Conservation (phyloP, 2,888 invertebrate genomes). For the Polietes domitor region DNA sequence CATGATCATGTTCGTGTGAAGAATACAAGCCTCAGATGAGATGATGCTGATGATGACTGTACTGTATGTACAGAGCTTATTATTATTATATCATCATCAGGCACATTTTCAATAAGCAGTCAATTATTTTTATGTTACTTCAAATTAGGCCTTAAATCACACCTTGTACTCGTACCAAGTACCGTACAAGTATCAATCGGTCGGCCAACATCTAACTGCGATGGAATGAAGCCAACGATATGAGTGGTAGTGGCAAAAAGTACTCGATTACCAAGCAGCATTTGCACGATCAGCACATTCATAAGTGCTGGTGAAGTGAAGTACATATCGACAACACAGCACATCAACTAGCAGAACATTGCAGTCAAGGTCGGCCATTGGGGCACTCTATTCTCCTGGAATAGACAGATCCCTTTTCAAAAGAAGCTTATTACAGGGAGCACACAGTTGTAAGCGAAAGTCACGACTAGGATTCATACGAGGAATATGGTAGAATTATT, state of each 20-base stretch:
- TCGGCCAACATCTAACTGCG: neutral
- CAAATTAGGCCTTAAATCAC: slow-evolving; percentile 60
- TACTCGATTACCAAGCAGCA: slow-evolving; percentile 16
- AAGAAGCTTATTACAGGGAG: no score
- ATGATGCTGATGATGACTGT: no score
- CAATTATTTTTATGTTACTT: slow-evolving; percentile 54
- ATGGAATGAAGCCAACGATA: slow-evolving; percentile 23
- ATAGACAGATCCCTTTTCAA: neutral
- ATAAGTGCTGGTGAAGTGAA: neutral
- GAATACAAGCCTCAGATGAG: neutral
- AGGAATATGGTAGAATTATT: no score
- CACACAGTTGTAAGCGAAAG: no score
- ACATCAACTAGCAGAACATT: neutral
- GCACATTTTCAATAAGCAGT: slow-evolving; percentile 54
- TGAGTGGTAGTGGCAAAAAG: slow-evolving; percentile 47
- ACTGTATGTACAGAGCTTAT: no score
- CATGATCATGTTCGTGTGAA: slow-evolving; percentile 11
- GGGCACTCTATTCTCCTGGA: neutral
- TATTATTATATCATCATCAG: slow-evolving; percentile 35
- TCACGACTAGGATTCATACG: no score
- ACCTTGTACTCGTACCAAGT: slow-evolving; percentile 48
- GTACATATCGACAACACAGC: neutral
- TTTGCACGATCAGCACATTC: slow-evolving; percentile 23
- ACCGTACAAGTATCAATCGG: neutral
- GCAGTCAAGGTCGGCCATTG: neutral